These are phyloP conservation scores for Aphaenogaster ashmeadi DNA, from an alignment of 1,140 invertebrate species.

Conservation along the genomic window DNA sequence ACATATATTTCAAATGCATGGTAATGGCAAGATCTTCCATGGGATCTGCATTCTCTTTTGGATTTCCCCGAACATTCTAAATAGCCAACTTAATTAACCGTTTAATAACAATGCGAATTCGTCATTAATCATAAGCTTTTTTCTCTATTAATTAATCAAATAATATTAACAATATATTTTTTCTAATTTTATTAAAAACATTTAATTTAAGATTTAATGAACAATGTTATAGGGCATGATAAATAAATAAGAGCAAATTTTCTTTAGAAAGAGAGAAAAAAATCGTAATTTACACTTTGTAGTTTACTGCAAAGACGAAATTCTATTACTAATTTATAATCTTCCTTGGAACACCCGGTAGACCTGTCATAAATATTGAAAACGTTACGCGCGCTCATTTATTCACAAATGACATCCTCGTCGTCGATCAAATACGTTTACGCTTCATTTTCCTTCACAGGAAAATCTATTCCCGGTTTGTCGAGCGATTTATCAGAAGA, in stretches of 20 bases:
- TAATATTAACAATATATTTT: neutral
- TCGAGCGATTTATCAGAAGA: slow-evolving; percentile 47
- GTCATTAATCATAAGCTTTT: neutral
- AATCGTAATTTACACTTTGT: neutral
- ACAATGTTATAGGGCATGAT: neutral
- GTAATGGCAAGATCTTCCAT: neutral
- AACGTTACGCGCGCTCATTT: slow-evolving; percentile 11
- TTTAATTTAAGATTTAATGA: neutral
- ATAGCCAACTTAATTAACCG: neutral
- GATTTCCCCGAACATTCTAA: neutral
- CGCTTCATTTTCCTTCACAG: slow-evolving; percentile 40
- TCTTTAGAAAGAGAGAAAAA: neutral
- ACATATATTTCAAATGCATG: neutral
- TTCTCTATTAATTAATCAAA: neutral
- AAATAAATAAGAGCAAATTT: neutral
- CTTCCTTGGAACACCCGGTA: neutral
- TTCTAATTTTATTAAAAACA: neutral
- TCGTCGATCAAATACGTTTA: neutral
- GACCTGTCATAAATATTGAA: slow-evolving; percentile 24
- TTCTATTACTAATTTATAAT: slow-evolving; percentile 18
- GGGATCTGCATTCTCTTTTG: neutral
- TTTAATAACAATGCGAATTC: neutral
- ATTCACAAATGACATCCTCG: slow-evolving; percentile 36
- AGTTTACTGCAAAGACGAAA: neutral
- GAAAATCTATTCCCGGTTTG: slow-evolving; percentile 45